Conservation (phyloP, 2,113 vertebrate genomes). For the Nesospiza acunhae region DNA sequence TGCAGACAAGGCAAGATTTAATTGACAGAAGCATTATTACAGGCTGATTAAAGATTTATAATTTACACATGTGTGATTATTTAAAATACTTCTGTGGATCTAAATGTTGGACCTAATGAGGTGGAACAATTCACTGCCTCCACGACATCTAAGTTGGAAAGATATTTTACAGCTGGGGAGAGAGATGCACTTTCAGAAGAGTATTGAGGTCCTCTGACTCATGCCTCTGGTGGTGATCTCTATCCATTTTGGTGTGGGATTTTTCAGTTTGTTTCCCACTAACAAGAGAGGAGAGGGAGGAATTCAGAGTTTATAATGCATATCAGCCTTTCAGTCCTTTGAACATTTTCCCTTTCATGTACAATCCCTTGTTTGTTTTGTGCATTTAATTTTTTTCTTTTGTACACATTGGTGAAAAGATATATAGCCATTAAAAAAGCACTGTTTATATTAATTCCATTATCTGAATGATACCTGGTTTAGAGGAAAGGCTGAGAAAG, state of each 20-base stretch:
- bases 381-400: not conserved
- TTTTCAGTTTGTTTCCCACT: not conserved
- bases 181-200: not conserved
- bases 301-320: not conserved
- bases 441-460: not conserved
- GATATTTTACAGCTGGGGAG: not conserved
- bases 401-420: not conserved
- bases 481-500: not conserved
- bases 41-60: not conserved
- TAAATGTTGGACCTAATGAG: not conserved
- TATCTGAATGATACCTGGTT: not conserved
- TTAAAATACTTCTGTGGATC: not conserved
- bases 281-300: not conserved
- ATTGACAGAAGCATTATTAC: not conserved
- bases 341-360: not conserved
- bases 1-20: not conserved
- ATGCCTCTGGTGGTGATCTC: not conserved
- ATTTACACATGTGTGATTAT: not conserved
- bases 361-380: not conserved
- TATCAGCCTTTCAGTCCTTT: not conserved
- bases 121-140: not conserved
- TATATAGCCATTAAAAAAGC: not conserved
- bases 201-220: not conserved
- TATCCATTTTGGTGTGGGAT: not conserved
- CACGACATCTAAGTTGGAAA: not conserved